phyloP scores from a whole-genome alignment of 2,888 invertebrate species.

The Tortricodes alternella region DNA sequence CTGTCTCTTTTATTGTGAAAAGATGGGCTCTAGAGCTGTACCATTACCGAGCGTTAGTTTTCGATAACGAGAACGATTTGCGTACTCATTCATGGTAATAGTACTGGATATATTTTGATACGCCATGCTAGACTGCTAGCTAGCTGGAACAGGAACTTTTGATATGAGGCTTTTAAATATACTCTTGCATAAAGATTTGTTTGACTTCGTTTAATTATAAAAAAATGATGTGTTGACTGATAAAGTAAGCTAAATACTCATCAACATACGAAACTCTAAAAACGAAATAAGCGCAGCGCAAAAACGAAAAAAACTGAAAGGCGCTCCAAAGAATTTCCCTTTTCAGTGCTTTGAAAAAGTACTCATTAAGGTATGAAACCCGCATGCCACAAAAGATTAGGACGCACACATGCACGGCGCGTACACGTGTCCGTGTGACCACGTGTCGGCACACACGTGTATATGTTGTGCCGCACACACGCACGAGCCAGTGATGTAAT shows the following conservation, averaged over 20 bases:
- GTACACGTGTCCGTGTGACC: constrained; percentile 31
- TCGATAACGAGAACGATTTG: too few species aligned
- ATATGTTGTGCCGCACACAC: constrained; percentile 44
- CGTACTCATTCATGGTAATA: too few species aligned
- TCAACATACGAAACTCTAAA: not conserved
- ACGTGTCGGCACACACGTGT: constrained; percentile 41
- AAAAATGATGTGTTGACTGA: too few species aligned
- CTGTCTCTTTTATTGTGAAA: too few species aligned
- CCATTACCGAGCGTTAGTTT: too few species aligned
- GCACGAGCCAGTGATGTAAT: constrained; percentile 67
- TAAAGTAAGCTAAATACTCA: not conserved
- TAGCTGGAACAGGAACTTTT: too few species aligned
- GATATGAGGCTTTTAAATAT: too few species aligned
- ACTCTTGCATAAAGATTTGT: too few species aligned
- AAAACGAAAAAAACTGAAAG: constrained; percentile 47
- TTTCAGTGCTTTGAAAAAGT: constrained; percentile 74
- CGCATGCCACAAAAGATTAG: constrained; percentile 81
- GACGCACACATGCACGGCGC: constrained; percentile 51
- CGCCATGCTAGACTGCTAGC: too few species aligned
- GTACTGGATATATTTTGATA: too few species aligned
- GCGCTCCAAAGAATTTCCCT: constrained; percentile 63
- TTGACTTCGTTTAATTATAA: too few species aligned
- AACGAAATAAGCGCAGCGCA: constrained; percentile 10
- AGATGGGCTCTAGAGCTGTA: too few species aligned
- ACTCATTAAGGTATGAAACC: constrained; percentile 76